Evolutionary conservation across 2,888 invertebrate genomes (phyloP).

Genomic region (Thysanoteuthis rhombus): DNA sequence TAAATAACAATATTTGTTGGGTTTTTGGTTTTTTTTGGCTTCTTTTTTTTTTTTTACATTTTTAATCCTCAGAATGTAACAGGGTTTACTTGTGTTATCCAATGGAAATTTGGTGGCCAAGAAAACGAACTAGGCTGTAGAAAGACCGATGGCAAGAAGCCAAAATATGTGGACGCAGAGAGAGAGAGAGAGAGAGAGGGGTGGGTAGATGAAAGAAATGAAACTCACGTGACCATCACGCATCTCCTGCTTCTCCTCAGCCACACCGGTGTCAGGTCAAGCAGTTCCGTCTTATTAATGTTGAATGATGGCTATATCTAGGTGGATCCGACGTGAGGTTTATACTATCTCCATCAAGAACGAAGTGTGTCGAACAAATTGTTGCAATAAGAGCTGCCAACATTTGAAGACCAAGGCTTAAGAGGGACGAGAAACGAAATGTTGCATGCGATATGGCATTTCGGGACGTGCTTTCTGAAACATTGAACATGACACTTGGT

Average conservation of each 20-base stretch:
- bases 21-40: too few relatives aligned
- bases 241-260: too few relatives aligned
- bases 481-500: background rate
- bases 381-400: background rate
- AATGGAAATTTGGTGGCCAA: background rate
- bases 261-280: slow-evolving; percentile 12
- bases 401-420: background rate
- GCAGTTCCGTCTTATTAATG: background rate
- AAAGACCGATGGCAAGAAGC: background rate
- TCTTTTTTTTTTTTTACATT: background rate
- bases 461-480: background rate
- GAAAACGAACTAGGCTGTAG: background rate
- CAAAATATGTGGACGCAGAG: background rate
- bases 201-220: background rate
- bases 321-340: slow-evolving; percentile 12
- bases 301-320: slow-evolving; percentile 12
- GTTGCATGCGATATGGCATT: background rate
- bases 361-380: background rate
- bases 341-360: background rate
- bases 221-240: slow-evolving; percentile 12
- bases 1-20: too few relatives aligned
- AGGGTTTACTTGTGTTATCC: background rate
- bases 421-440: background rate
- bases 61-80: background rate
- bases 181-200: background rate